Conservation (phyloP, 2,113 vertebrate genomes). For the Trichechus manatus region DNA sequence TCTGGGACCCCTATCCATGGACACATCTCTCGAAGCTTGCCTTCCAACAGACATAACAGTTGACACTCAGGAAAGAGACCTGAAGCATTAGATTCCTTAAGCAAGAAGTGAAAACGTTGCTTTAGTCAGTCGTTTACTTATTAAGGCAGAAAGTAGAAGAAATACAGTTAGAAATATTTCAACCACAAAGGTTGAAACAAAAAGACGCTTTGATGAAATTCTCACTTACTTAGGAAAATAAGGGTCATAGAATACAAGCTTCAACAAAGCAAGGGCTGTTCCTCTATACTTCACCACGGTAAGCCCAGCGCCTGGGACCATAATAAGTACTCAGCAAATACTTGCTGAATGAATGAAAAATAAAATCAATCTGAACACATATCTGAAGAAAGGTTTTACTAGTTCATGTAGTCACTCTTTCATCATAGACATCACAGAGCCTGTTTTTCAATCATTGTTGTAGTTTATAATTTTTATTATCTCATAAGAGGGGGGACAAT, state of each 20-base stretch:
- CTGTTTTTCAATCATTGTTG: conserved; percentile 21
- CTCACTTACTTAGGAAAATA: conserved; percentile 5
- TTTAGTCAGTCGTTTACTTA: neutral
- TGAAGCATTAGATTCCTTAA: neutral
- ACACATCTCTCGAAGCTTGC: neutral
- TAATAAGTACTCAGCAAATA: neutral
- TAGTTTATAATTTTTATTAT: neutral
- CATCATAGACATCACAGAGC: neutral
- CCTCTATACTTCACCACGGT: neutral
- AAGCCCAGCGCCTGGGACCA: neutral
- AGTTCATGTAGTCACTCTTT: neutral
- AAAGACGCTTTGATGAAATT: neutral
- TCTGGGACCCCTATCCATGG: neutral
- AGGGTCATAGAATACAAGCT: neutral
- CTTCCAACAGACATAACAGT: neutral
- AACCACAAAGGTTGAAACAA: neutral
- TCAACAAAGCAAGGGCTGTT: neutral
- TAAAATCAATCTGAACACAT: neutral
- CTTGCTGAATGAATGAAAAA: neutral
- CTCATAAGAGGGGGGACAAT: neutral
- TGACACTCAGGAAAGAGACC: neutral
- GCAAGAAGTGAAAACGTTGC: neutral
- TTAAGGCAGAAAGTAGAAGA: neutral
- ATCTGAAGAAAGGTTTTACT: neutral
- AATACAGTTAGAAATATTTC: neutral